These are phyloP conservation scores for Nasua narica DNA, from an alignment of 2,797 vertebrate genomes.

Conservation along the genomic window DNA sequence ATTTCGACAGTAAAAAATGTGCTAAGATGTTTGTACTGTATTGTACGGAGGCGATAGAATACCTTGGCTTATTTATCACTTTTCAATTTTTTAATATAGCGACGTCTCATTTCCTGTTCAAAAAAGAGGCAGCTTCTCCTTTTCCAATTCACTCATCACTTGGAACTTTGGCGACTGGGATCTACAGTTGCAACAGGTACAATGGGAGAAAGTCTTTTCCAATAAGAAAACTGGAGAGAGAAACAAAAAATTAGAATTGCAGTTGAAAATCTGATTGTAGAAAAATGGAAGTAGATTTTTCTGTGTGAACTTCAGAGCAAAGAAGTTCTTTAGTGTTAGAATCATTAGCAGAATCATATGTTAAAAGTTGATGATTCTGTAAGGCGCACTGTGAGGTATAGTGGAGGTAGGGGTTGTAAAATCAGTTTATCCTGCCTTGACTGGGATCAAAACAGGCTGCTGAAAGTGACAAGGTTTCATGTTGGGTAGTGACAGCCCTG, in stretches of 20 bases:
- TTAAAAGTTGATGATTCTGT: not conserved
- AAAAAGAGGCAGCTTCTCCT: conserved; percentile 91
- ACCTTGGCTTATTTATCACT: not conserved
- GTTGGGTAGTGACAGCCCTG: not conserved
- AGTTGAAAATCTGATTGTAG: not conserved
- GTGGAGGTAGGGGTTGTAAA: not conserved
- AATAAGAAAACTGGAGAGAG: not conserved
- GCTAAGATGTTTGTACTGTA: not conserved
- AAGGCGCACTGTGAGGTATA: accelerated
- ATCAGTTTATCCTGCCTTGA: not conserved
- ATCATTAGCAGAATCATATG: not conserved
- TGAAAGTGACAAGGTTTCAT: not conserved
- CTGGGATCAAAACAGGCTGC: not conserved
- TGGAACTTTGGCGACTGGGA: conserved; percentile 95
- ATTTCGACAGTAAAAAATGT: conserved; percentile 13
- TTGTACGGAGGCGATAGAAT: not conserved
- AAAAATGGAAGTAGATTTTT: not conserved
- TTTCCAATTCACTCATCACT: conserved; percentile 92
- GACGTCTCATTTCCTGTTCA: conserved; percentile 89
- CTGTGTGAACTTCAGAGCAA: not conserved
- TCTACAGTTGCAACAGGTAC: conserved; percentile 89
- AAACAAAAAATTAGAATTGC: not conserved
- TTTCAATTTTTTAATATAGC: conserved; percentile 78
- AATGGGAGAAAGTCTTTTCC: not conserved
- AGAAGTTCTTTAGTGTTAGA: not conserved